These are phyloP conservation scores for Eubucco bourcierii DNA, from an alignment of 2,113 vertebrate species.

Conservation along the genomic window DNA sequence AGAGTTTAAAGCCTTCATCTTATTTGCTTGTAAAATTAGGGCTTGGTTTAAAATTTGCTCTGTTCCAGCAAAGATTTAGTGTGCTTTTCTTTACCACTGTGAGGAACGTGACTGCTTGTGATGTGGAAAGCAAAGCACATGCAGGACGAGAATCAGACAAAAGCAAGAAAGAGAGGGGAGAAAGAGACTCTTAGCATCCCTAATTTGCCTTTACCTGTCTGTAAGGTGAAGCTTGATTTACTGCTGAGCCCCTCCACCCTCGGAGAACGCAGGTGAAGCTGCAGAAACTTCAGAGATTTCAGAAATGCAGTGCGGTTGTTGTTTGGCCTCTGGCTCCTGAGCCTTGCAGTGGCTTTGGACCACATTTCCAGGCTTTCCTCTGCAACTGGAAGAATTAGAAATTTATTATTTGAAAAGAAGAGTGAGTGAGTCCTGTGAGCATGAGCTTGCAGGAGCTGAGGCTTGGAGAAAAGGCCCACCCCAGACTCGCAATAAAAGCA, in stretches of 20 bases:
- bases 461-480: constrained; percentile 42
- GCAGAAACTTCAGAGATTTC: neutral
- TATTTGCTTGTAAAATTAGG: neutral
- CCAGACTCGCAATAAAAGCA: constrained; percentile 44
- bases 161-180: neutral
- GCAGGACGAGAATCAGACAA: neutral
- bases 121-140: neutral
- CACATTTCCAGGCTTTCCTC: neutral
- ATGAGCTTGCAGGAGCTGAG: constrained; percentile 33
- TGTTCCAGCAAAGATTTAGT: neutral
- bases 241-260: neutral
- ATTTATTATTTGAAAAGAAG: neutral
- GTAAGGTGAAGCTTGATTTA: neutral
- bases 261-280: neutral
- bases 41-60: constrained; percentile 3
- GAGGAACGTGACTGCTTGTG: neutral
- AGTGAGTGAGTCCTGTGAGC: constrained; percentile 14
- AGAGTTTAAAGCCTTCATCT: constrained; percentile 16
- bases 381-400: constrained; percentile 5
- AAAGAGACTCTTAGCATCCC: neutral
- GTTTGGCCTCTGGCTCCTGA: constrained; percentile 6
- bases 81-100: constrained; percentile 12
- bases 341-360: neutral
- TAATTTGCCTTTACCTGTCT: neutral
- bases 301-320: neutral